Evolutionary conservation across 2,888 invertebrate genomes (phyloP), one percentile per base, ranked within the genome.

Genomic region (Thera britannica): DNA sequence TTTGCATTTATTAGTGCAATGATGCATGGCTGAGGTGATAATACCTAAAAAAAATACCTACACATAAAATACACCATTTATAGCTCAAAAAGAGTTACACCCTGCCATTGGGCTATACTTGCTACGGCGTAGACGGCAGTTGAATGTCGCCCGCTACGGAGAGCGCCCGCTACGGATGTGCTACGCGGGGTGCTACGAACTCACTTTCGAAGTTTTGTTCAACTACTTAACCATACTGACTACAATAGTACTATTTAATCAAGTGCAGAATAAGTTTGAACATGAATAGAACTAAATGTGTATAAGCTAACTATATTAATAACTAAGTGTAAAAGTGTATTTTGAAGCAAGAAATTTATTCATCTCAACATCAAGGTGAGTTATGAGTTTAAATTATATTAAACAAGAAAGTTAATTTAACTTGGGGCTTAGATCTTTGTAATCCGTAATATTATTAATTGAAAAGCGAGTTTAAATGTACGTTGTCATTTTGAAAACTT

Each of bases 81-180:
- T 35, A 58, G 46, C 8, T n/a, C 35, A 51, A 8, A 58, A 63
- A 68, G 54, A 64, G 61, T 63, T 65, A 58, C 52, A 60, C n/a
- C 49, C 57, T 62, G 61, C 57, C 67, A 44, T 58, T 41, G 48
- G 59, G 49, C 9, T 23, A n/a, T 8, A 84, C 83, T 82, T 76
- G 73, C 81, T 82, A 81, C 82, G 82, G 64, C 86, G 89, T 88
- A 85, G 85, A 76, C 88, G 85, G 74, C 88, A 90, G 90, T 90
- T 83, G 84, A 82, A 76, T 83, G 64, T 75, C 83, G 79, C 83
- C 75, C 87, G 90, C 85, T 82, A 83, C 83, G 79, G 54, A 65
- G 63, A 60, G 57, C 66, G 35, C 57, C 65, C 72, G 77, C 72
- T 72, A 76, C 78, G 76, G 74, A 80, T 75, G 76, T 73, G 75